A percentile compares a stretch with the other conserved stretches of the same genome.
Evolutionary conservation across 2,888 invertebrate species (phyloP).

Genomic region (Disparrhopalites patrizii): DNA sequence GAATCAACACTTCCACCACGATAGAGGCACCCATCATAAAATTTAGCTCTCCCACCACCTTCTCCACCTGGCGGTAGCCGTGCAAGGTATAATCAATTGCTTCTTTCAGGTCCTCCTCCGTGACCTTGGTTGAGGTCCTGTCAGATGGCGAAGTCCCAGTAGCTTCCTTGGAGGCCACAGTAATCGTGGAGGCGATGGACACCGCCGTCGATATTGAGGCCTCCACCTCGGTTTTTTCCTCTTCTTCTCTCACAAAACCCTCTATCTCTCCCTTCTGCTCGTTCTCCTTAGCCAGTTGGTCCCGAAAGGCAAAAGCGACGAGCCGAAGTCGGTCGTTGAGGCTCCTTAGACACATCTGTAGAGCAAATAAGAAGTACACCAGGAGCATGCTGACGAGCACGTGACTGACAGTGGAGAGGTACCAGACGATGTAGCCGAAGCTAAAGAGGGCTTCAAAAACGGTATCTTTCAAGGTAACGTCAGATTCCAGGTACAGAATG

Average conservation of each 20-base stretch:
- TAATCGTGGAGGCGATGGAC: neutral
- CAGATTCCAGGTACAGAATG: no score
- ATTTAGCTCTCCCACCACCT: no score
- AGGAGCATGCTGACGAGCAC: neutral
- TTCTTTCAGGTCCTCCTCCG: no score
- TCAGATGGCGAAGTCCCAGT: no score
- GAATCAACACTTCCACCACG: slow-evolving; percentile 37
- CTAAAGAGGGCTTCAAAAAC: neutral
- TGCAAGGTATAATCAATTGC: no score
- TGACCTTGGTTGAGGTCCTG: no score
- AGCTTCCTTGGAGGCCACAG: neutral
- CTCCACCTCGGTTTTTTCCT: neutral
- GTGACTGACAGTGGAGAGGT: neutral
- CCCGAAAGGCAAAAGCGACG: no score
- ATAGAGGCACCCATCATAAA: slow-evolving; percentile 38
- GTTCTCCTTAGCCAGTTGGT: no score
- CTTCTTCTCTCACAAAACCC: neutral
- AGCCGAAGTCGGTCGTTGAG: neutral
- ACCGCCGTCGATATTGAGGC: neutral
- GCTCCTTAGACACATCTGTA: neutral
- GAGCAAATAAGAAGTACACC: neutral
- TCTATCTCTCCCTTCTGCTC: no score
- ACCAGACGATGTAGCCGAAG: slow-evolving; percentile 3
- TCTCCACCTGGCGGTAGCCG: no score
- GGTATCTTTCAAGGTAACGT: no score